These are phyloP conservation scores for Falco rusticolus DNA, from an alignment of 2,797 vertebrate species.

Conservation along the genomic window DNA sequence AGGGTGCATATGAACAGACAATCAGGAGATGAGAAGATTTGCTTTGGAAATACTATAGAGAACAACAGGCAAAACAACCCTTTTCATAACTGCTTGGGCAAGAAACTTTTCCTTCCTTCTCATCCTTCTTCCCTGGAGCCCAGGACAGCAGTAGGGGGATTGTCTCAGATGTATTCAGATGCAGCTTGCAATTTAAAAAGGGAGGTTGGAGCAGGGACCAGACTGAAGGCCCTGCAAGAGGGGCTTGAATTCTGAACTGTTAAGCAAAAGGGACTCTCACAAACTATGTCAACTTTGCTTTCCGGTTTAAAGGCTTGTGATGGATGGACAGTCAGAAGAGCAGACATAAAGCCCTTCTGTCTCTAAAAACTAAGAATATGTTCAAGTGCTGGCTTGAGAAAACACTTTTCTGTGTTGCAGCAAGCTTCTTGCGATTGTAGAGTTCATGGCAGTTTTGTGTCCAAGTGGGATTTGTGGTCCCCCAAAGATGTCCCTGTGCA, in stretches of 20 bases:
- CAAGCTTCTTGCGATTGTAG: neutral
- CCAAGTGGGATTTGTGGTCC: neutral
- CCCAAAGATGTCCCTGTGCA: neutral
- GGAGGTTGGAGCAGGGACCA: neutral
- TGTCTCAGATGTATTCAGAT: neutral
- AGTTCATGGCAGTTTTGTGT: neutral
- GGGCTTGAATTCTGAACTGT: neutral
- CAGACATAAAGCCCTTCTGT: neutral
- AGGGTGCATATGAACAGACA: neutral
- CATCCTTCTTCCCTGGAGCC: neutral
- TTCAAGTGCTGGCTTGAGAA: neutral
- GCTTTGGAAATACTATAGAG: constrained; percentile 6
- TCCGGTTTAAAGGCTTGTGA: neutral
- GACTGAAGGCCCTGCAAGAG: neutral
- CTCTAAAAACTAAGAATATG: neutral
- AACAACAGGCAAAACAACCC: neutral
- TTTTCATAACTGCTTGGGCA: neutral
- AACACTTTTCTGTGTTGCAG: neutral
- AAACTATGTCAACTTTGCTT: neutral
- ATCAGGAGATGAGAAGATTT: neutral
- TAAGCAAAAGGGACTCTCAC: neutral
- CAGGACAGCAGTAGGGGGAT: neutral
- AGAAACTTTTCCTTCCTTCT: neutral
- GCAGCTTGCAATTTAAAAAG: neutral
- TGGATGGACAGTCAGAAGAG: neutral